A percentile compares a stretch with the other conserved stretches of the same genome.
These are phyloP conservation scores for Euphydryas editha DNA, from an alignment of 2,888 invertebrate genomes.

Conservation along the genomic window DNA sequence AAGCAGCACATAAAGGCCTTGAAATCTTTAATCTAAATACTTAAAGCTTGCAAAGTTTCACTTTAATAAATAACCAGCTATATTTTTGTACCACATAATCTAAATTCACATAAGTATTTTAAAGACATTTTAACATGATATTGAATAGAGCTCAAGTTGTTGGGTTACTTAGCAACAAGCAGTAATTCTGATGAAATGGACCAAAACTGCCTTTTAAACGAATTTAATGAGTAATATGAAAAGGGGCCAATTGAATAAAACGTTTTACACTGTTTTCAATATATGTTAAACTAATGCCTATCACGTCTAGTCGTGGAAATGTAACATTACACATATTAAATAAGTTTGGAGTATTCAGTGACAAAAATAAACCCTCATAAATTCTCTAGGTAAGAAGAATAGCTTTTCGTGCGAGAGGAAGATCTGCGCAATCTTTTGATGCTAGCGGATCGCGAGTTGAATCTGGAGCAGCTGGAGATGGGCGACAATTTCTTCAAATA, in stretches of 20 bases:
- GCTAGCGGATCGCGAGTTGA: conserved; percentile 60
- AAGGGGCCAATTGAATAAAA: conserved; percentile 64
- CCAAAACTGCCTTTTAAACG: conserved; percentile 72
- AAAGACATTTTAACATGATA: not conserved
- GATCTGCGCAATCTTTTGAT: conserved; percentile 78
- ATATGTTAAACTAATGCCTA: conserved; percentile 68
- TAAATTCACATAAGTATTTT: not conserved
- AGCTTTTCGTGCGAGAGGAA: conserved; percentile 76
- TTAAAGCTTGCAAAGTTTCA: too few relatives aligned
- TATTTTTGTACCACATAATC: not conserved
- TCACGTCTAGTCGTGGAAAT: conserved; percentile 76
- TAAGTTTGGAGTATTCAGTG: not conserved
- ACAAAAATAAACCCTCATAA: conserved; percentile 1
- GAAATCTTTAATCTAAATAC: too few relatives aligned
- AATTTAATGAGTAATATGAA: conserved; percentile 61
- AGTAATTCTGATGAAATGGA: conserved; percentile 59
- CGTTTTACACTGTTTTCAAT: conserved; percentile 49
- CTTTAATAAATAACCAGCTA: too few relatives aligned
- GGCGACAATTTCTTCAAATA: conserved; percentile 74
- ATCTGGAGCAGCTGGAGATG: conserved; percentile 65
- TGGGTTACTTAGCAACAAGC: conserved; percentile 64
- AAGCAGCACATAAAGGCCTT: too few relatives aligned
- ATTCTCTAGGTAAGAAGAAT: conserved; percentile 69
- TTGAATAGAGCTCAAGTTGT: conserved; percentile 18
- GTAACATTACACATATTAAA: conserved; percentile 54